Evolutionary conservation across 2,113 vertebrate species (phyloP).

Genomic region (Chlorodrepanis virens): DNA sequence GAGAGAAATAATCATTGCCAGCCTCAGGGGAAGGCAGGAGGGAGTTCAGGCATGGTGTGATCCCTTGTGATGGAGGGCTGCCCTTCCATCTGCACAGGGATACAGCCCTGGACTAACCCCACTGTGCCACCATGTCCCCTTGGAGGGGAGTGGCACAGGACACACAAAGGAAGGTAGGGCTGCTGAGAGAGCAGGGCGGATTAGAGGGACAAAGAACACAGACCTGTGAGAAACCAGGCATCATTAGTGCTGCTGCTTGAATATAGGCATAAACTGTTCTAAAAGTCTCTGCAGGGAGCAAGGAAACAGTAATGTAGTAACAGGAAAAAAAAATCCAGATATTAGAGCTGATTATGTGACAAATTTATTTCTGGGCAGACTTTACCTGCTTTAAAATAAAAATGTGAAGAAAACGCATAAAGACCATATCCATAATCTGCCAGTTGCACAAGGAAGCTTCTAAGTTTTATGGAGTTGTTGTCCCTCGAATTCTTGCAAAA

Average conservation of each 20-base stretch:
- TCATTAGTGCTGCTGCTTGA: background rate
- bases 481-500: background rate
- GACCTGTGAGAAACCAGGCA: background rate
- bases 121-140: background rate
- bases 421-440: background rate
- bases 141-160: background rate
- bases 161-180: background rate
- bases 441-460: background rate
- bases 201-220: background rate
- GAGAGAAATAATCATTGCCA: background rate
- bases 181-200: background rate
- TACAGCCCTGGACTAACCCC: background rate
- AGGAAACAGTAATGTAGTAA: background rate
- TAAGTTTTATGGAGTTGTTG: background rate
- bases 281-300: background rate
- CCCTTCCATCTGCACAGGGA: accelerated
- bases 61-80: background rate
- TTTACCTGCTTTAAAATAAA: background rate
- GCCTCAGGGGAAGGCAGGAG: background rate
- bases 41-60: background rate
- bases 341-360: background rate
- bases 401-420: background rate
- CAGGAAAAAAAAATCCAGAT: background rate
- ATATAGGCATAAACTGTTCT: background rate
- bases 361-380: background rate